Evolutionary conservation across 2,797 vertebrate species (phyloP).

Genomic region (Moxostoma hubbsi): DNA sequence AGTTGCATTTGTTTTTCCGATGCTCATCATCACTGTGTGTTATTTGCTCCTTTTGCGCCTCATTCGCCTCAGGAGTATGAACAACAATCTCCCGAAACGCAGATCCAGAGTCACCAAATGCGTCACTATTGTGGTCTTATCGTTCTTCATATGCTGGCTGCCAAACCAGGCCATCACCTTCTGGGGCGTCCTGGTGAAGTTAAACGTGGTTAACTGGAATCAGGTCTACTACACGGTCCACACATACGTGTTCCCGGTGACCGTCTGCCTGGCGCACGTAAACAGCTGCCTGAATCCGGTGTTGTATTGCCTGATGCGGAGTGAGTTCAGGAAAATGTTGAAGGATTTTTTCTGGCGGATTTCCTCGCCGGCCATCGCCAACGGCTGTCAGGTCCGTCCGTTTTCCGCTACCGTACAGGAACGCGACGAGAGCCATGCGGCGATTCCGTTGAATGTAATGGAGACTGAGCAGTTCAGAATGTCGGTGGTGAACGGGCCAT

Average conservation of each 20-base stretch:
- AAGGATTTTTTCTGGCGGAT: conserved; percentile 78
- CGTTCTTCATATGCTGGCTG: conserved; percentile 75
- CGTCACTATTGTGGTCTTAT: conserved; percentile 73
- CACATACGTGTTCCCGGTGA: conserved; percentile 75
- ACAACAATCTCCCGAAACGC: conserved; percentile 70
- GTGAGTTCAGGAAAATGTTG: conserved; percentile 74
- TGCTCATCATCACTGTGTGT: conserved; percentile 74
- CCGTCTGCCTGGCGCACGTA: conserved; percentile 75
- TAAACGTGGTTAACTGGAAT: conserved; percentile 73
- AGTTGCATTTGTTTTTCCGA: conserved; percentile 75
- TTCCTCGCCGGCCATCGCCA: conserved; percentile 65
- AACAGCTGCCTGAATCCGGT: conserved; percentile 80
- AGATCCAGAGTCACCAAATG: conserved; percentile 73
- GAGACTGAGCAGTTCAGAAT: conserved; percentile 70
- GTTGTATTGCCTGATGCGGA: conserved; percentile 76
- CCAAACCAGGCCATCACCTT: conserved; percentile 75
- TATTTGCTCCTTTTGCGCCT: conserved; percentile 73
- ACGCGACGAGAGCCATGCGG: conserved; percentile 66
- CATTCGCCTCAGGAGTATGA: conserved; percentile 73
- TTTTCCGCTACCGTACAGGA: conserved; percentile 67
- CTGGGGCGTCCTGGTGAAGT: conserved; percentile 78
- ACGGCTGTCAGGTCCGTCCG: conserved; percentile 68
- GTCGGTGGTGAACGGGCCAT: conserved; percentile 57
- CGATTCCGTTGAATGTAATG: conserved; percentile 69
- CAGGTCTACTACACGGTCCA: conserved; percentile 72